These are phyloP conservation scores for Steinernema feltiae DNA, from an alignment of 1,140 invertebrate genomes.

Conservation along the genomic window DNA sequence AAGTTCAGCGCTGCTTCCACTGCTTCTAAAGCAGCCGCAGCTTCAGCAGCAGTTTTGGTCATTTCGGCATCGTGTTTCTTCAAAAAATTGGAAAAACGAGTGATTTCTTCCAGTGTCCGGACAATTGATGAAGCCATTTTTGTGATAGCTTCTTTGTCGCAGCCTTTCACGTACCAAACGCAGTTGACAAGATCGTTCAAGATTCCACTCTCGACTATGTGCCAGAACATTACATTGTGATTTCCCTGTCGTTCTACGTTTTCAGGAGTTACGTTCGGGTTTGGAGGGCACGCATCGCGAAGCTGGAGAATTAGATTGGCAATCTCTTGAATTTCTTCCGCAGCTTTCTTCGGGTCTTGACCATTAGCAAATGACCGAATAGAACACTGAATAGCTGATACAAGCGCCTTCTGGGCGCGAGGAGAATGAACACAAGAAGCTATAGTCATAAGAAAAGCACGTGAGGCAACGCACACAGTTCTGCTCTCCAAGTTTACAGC, in stretches of 20 bases:
- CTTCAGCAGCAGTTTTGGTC: neutral
- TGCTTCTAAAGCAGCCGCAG: neutral
- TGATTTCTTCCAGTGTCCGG: neutral
- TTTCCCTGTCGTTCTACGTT: neutral
- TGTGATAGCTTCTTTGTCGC: neutral
- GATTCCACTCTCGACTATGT: neutral
- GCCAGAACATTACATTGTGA: neutral
- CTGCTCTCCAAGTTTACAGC: neutral
- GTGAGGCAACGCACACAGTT: neutral
- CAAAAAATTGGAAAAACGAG: neutral
- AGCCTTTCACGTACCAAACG: neutral
- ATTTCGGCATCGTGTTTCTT: neutral
- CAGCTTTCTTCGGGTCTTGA: neutral
- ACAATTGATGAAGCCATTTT: neutral
- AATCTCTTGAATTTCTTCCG: neutral
- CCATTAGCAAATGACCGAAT: neutral
- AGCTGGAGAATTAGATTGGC: neutral
- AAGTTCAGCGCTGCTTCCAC: neutral
- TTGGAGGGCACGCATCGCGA: neutral
- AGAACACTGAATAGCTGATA: neutral
- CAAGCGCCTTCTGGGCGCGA: neutral
- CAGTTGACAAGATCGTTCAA: constrained; percentile 1
- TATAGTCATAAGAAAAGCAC: neutral
- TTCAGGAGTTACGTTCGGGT: neutral
- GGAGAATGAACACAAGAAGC: neutral